Conservation (phyloP, 1,140 invertebrate genomes). For the Danaus plexippus region DNA sequence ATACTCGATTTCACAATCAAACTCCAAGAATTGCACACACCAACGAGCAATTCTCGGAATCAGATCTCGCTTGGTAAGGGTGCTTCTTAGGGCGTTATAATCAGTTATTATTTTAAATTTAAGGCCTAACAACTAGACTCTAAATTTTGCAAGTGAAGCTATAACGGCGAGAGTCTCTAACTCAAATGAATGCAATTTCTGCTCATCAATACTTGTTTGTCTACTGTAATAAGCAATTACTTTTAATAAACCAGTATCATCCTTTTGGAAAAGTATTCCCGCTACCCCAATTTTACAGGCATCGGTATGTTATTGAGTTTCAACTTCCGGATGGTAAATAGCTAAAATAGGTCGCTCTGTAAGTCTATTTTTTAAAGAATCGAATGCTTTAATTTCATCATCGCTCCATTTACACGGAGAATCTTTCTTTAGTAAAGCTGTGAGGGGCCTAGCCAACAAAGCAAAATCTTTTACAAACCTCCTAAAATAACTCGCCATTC, state of each 20-base stretch:
- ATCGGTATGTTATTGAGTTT: constrained; percentile 26
- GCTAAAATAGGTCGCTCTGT: constrained; percentile 17
- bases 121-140: constrained; percentile 15
- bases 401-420: no score
- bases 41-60: no score
- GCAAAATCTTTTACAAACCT: constrained; percentile 41
- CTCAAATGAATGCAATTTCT: constrained; percentile 15
- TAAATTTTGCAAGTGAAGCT: constrained; percentile 11
- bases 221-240: constrained; percentile 17
- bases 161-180: constrained; percentile 16
- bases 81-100: constrained; percentile 13
- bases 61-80: constrained; percentile 10
- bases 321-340: constrained; percentile 19
- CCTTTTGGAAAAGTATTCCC: constrained; percentile 24
- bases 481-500: constrained; percentile 42
- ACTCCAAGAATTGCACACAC: constrained; percentile 15
- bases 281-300: constrained; percentile 26
- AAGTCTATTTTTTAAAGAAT: constrained; percentile 18
- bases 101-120: constrained; percentile 17
- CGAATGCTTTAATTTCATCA: constrained; percentile 9
- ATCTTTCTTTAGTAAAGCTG: constrained; percentile 32
- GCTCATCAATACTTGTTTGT: constrained; percentile 11
- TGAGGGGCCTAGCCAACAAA: constrained; percentile 29
- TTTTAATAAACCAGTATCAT: constrained; percentile 3
- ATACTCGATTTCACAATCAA: constrained; percentile 4